Percentiles rank a stretch among this genome's conserved stretches.
Evolutionary conservation across 1,140 invertebrate species (phyloP).

Genomic region (Brachionus manjavacas): DNA sequence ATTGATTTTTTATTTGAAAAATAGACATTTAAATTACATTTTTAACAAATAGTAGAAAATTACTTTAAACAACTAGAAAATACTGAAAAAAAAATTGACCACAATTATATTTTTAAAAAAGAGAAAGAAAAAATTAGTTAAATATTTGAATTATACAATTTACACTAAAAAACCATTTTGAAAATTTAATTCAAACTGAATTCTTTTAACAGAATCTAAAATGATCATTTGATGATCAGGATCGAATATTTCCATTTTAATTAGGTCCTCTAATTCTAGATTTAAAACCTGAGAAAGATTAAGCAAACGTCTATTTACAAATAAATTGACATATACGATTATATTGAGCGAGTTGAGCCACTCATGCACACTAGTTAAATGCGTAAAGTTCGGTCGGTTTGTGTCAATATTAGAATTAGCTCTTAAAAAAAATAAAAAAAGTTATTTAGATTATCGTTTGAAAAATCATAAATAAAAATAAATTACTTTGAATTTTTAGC

Average conservation of each 20-base stretch:
- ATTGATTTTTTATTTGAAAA: background rate
- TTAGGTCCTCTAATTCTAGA: slow-evolving; percentile 19
- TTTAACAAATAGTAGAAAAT: background rate
- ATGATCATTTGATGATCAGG: slow-evolving; percentile 18
- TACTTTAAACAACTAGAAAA: background rate
- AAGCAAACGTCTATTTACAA: background rate
- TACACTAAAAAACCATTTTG: slow-evolving; percentile 43
- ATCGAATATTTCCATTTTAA: slow-evolving; percentile 36
- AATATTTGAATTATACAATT: slow-evolving; percentile 12
- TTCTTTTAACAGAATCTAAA: slow-evolving; percentile 27
- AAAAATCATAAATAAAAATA: background rate
- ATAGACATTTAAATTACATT: slow-evolving; percentile 29
- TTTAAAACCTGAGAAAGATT: slow-evolving; percentile 36
- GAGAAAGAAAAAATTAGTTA: background rate
- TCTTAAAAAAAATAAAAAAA: slow-evolving; percentile 3
- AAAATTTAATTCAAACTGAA: slow-evolving; percentile 40
- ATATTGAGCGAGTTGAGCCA: slow-evolving; percentile 27
- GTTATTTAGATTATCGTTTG: background rate
- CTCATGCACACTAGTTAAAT: slow-evolving; percentile 37
- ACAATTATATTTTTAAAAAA: background rate
- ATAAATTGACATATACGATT: background rate
- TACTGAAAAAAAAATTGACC: background rate
- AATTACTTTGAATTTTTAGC: slow-evolving; percentile 84
- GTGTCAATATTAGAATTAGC: slow-evolving; percentile 20
- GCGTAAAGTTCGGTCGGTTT: slow-evolving; percentile 37